Base-by-base conservation (phyloP, 2,888 invertebrate genomes). In the Laspeyria flexula region DNA sequence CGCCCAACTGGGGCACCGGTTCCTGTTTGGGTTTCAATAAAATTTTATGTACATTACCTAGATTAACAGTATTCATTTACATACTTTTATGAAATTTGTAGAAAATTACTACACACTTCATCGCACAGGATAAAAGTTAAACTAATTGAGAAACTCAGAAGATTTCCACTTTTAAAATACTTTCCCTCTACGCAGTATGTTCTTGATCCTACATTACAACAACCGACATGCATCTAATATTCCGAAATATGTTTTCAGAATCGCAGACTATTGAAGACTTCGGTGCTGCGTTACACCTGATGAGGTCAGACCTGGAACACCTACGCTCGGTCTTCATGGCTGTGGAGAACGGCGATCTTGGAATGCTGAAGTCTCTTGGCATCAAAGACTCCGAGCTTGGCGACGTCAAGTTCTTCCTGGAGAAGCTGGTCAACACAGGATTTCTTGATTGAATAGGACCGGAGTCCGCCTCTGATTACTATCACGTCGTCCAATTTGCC, bases 221-320 rank as follows among this genome's bases (percentile, higher is more conserved):
- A 18, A 18, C 18, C 2, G 5, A 35, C 15, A 35, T 35, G 1
- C 4, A 15, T 12, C 16, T 16, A 18, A 16, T n/a, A 21, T 37
- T 3, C 3, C 3, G 4, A 13, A 2, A 23, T 38, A 40, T 31
- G 13, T 52, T 82, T 79, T 0, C 94, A 96, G 98, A 98, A 93
- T 98, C 98, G 15, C 98, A 98, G 90, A 98, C 98, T 23, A 97
- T 98, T 81, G 98, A 98, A 86, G 98, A 98, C 87, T 98, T 98
- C 82, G 97, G 97, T 29, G 96, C 96, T n/a, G 96, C 96, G 12
- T 89, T 97, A 35, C 96, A 97, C 78, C 90, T 97, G 83, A 96
- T 95, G 96, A 94, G 97, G 64, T 96, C 97, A 4, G 98, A 98
- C 81, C 90, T 98, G 81, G 98, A 98, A 81, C 98, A 98, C 81